Evolutionary conservation across 2,888 invertebrate genomes (phyloP).

Genomic region (Pteria penguin): DNA sequence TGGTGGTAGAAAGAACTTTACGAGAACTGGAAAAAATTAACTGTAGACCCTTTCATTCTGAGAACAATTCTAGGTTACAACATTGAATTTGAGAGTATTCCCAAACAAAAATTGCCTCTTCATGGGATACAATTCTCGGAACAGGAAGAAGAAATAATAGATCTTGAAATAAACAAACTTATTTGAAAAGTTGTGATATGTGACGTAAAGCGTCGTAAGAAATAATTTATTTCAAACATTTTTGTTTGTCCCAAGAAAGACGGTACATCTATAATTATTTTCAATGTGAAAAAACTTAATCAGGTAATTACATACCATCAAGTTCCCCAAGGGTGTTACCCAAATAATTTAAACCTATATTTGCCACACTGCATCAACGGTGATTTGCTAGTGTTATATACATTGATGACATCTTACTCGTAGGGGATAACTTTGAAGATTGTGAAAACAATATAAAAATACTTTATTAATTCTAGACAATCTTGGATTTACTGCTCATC

Average conservation of each 20-base stretch:
- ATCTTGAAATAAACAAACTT: no score
- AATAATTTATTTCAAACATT: no score
- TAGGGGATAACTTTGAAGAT: constrained; percentile 7
- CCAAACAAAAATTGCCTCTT: background rate
- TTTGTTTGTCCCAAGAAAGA: no score
- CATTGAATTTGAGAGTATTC: no score
- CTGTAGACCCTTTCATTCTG: no score
- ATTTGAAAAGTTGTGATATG: background rate
- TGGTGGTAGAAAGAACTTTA: constrained; percentile 8
- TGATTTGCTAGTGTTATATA: no score
- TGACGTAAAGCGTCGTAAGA: background rate
- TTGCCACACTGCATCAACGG: background rate
- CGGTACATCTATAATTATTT: no score
- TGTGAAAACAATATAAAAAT: constrained; percentile 26
- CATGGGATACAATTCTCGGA: background rate
- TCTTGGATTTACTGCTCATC: no score
- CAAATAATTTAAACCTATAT: constrained; percentile 37
- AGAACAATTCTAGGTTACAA: no score
- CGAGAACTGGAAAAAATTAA: background rate
- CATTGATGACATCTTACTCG: constrained; percentile 40
- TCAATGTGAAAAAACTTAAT: no score
- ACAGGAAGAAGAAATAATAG: background rate
- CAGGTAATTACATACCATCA: constrained; percentile 34
- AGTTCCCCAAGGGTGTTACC: constrained; percentile 30
- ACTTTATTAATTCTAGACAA: constrained; percentile 23